A percentile compares a stretch with the other conserved stretches of the same genome.
Evolutionary conservation across 2,888 invertebrate genomes (phyloP).

Genomic region (Bellardia bayeri): DNA sequence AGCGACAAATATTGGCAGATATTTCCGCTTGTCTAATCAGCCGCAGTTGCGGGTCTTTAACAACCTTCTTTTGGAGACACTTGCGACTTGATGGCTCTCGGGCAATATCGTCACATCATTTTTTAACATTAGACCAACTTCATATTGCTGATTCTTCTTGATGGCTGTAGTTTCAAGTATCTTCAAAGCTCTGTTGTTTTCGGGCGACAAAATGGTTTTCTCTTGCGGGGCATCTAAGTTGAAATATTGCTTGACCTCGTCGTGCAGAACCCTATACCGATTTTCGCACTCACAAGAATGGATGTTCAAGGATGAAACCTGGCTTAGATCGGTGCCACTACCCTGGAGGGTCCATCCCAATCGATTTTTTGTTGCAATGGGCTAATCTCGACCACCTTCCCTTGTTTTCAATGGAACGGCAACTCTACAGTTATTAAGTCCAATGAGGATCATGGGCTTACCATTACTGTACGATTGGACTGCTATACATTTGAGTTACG

Average conservation of each 20-base stretch:
- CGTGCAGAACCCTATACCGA: conserved; percentile 56
- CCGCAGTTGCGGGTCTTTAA: conserved; percentile 39
- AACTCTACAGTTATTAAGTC: too few species aligned
- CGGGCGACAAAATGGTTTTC: conserved; percentile 59
- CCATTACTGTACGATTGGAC: neutral
- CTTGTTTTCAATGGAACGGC: neutral
- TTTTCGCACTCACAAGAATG: conserved; percentile 62
- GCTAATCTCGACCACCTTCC: neutral
- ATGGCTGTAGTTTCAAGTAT: conserved; percentile 51
- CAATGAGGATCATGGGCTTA: neutral
- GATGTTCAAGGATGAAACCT: too few species aligned
- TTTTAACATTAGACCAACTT: conserved; percentile 61
- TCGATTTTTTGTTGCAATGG: conserved; percentile 63
- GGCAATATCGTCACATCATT: conserved; percentile 47
- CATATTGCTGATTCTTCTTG: conserved; percentile 43
- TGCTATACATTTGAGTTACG: neutral
- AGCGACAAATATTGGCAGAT: conserved; percentile 28
- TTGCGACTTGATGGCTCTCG: too few species aligned
- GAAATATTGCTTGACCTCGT: conserved; percentile 66
- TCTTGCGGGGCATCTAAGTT: conserved; percentile 50
- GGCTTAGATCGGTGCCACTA: conserved; percentile 18
- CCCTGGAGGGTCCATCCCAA: conserved; percentile 68
- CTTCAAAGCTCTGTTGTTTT: too few species aligned
- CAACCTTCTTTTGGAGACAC: conserved; percentile 68
- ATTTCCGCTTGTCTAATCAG: conserved; percentile 55